Conservation (phyloP, 2,888 invertebrate species). For the Vanessa cardui region DNA sequence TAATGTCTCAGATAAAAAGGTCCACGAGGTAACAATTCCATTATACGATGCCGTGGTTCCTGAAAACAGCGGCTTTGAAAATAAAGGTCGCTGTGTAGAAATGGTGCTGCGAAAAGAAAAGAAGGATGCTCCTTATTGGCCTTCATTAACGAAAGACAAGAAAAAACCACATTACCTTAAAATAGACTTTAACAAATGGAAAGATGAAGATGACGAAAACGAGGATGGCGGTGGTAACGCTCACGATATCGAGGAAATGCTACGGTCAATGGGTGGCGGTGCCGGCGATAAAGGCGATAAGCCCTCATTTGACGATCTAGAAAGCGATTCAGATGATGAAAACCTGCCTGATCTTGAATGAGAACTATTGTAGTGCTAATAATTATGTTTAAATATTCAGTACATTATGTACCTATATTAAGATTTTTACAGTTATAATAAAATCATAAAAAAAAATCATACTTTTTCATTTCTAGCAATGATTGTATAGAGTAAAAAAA, state of each 20-base stretch:
- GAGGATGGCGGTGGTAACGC: slow-evolving; percentile 84
- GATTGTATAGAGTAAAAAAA: not conserved
- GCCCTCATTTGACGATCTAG: slow-evolving; percentile 89
- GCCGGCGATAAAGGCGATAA: slow-evolving; percentile 81
- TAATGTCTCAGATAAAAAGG: slow-evolving; percentile 92
- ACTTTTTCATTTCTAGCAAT: slow-evolving; percentile 28
- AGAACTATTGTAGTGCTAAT: slow-evolving; percentile 58
- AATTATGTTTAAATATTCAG: slow-evolving; percentile 61
- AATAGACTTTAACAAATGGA: slow-evolving; percentile 99
- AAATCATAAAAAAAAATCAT: slow-evolving; percentile 52
- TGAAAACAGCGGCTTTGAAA: slow-evolving; percentile 88
- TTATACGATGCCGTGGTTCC: slow-evolving; percentile 92
- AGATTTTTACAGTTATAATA: slow-evolving; percentile 81
- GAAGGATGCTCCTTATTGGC: slow-evolving; percentile 92
- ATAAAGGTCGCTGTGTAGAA: slow-evolving; percentile 89
- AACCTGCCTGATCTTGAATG: slow-evolving; percentile 89
- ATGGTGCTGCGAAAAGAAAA: slow-evolving; percentile 88
- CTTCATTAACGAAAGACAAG: slow-evolving; percentile 92
- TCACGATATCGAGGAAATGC: slow-evolving; percentile 87
- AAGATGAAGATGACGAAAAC: slow-evolving; percentile 97
- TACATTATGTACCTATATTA: slow-evolving; percentile 69
- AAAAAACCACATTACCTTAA: slow-evolving; percentile 97
- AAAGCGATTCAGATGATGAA: slow-evolving; percentile 91
- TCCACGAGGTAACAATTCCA: slow-evolving; percentile 93
- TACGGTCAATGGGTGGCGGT: slow-evolving; percentile 86